Base-by-base conservation (phyloP, 2,888 invertebrate genomes). In the Geophilus truncorum region DNA sequence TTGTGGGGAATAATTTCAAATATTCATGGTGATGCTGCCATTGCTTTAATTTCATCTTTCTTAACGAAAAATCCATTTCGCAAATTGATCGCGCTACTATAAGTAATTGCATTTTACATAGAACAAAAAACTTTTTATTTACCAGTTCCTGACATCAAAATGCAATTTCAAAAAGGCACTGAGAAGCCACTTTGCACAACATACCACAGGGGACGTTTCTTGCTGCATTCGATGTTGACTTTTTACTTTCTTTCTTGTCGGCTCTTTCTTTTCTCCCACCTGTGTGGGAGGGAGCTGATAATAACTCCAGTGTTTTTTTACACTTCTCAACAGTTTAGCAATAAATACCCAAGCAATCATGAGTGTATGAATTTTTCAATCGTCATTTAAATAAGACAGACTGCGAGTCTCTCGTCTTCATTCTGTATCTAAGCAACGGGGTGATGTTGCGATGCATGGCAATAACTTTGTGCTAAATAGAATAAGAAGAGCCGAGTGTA, bases 401-500 rank as follows among this genome's bases (percentile, higher is more conserved):
- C 23, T 70, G 70, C 70, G n/a, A 21, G 51, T 18, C 70, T 28
- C 25, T 70, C 70, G 28, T 70, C 23, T 70, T 70, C 70, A 70
- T 70, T 70, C 1, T n/a, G 25, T 70, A 25, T 70, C 70, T 70
- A 28, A 70, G 25, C 23, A 70, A 70, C 70, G 25, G 51, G 21
- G 70, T 7, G 21, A 2, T 21, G 21, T 23, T n/a, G 70, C 6
- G 70, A 25, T 70, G 70, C 70, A 4, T 70, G 6, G 70, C 70
- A 70, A 70, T 70, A 70, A 70, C 70, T 70, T 70, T 70, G 70
- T 70, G 70, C 70, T 70, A 70, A 70, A 70, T 70, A 70, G 70
- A 70, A 70, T 70, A 70, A 70, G 70, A 70, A 70, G 28, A 70
- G 70, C 70, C 70, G 25, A 70, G 70, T 70, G n/a, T 70, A 70